These are phyloP conservation scores for Hyles lineata DNA, from an alignment of 2,888 invertebrate species.

Conservation along the genomic window DNA sequence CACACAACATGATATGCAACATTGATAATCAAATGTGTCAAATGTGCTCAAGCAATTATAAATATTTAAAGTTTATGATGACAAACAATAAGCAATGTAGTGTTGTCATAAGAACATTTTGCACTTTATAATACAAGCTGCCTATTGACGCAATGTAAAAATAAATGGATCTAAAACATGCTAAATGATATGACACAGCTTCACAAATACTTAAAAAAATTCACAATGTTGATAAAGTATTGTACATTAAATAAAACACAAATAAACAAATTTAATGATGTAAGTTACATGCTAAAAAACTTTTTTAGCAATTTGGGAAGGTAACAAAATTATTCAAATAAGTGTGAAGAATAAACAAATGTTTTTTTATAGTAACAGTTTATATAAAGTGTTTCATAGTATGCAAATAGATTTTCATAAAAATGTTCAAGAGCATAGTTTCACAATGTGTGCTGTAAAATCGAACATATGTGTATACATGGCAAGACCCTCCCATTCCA, in stretches of 20 bases:
- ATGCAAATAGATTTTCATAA: conserved; percentile 2
- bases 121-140: conserved; percentile 34
- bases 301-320: not conserved
- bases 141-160: conserved; percentile 32
- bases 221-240: not conserved
- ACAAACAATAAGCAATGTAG: conserved; percentile 32
- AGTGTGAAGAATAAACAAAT: not conserved
- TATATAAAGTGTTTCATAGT: not conserved
- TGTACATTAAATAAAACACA: not conserved
- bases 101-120: conserved; percentile 36
- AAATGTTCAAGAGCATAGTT: conserved; percentile 17
- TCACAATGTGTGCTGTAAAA: conserved; percentile 15
- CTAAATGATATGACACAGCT: conserved; percentile 2
- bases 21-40: conserved; percentile 6
- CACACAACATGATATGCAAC: conserved; percentile 8
- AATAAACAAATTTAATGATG: not conserved
- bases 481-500: conserved; percentile 40
- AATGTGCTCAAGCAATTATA: conserved; percentile 29
- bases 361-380: not conserved
- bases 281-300: not conserved
- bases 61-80: conserved; percentile 32
- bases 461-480: conserved; percentile 19
- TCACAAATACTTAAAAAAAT: not conserved
- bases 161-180: conserved; percentile 7
- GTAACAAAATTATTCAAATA: not conserved